Conservation (phyloP, 1,140 invertebrate species). For the Leptinotarsa texana region DNA sequence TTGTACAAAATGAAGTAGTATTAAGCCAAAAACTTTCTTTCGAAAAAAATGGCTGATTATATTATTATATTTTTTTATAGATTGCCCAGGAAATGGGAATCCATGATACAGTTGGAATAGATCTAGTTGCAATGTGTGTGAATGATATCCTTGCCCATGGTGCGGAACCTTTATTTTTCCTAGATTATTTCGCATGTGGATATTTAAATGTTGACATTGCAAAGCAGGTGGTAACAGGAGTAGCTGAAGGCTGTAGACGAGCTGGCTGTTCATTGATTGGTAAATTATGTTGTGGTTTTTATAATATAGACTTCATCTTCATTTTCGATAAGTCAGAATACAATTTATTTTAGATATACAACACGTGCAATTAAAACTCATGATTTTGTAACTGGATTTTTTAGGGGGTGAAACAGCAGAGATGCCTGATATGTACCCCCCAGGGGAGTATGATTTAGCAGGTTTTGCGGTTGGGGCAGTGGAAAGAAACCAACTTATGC, state of each 20-base stretch:
- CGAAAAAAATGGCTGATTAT: too few species aligned
- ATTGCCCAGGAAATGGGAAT: constrained; percentile 79
- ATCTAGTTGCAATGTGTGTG: constrained; percentile 97
- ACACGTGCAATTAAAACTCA: too few species aligned
- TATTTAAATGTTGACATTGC: constrained; percentile 78
- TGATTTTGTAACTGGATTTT: constrained; percentile 11
- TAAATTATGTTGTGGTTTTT: constrained; percentile 50
- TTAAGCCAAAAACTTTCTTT: too few species aligned
- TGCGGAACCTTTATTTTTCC: constrained; percentile 92
- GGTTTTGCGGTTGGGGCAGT: constrained; percentile 94
- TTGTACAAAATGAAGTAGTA: too few species aligned
- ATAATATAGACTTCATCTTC: neutral
- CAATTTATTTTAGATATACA: too few species aligned
- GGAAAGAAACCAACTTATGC: constrained; percentile 75
- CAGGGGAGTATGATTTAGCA: constrained; percentile 90
- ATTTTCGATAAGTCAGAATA: neutral
- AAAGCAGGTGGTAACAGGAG: constrained; percentile 78
- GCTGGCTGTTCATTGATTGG: constrained; percentile 89
- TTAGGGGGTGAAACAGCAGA: constrained; percentile 93
- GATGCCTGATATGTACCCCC: constrained; percentile 91
- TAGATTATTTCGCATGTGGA: constrained; percentile 96
- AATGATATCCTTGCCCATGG: constrained; percentile 95
- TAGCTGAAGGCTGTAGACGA: constrained; percentile 82
- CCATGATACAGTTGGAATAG: constrained; percentile 88
- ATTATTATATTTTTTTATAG: constrained; percentile 56